Evolutionary conservation across 2,797 vertebrate genomes (phyloP).

Genomic region (Danio aesculapii): DNA sequence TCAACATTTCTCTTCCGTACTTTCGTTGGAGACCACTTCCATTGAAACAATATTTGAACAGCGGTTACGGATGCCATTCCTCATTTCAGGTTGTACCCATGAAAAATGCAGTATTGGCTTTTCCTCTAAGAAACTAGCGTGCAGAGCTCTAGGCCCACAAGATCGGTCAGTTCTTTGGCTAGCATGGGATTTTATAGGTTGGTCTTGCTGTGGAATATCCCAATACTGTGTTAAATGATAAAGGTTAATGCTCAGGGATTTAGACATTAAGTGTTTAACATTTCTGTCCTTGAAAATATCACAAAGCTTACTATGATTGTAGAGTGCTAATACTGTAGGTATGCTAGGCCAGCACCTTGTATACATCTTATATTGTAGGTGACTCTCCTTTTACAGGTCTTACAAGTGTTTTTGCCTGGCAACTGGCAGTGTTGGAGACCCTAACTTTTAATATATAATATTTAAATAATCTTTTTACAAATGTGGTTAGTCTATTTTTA

Average conservation of each 20-base stretch:
- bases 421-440: background rate
- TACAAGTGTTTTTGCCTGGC: background rate
- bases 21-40: constrained; percentile 65
- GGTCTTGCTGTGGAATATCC: constrained; percentile 24
- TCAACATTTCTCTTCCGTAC: constrained; percentile 66
- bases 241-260: constrained; percentile 5
- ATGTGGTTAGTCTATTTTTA: background rate
- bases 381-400: too few relatives aligned
- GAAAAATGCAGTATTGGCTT: constrained; percentile 74
- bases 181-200: constrained; percentile 21
- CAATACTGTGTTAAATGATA: constrained; percentile 7
- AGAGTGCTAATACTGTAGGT: background rate
- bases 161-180: constrained; percentile 35
- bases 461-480: background rate
- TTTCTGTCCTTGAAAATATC: background rate
- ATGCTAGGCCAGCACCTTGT: background rate
- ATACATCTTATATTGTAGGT: background rate
- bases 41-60: constrained; percentile 82
- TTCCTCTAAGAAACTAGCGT: constrained; percentile 74
- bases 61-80: constrained; percentile 76
- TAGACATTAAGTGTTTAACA: background rate
- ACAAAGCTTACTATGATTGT: background rate
- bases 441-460: too few relatives aligned
- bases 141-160: constrained; percentile 61
- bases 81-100: constrained; percentile 77